Percentiles rank a stretch among this genome's conserved stretches.
Conservation (phyloP, 92 coral and sea anemone genomes). For the Parazoanthus swiftii region DNA sequence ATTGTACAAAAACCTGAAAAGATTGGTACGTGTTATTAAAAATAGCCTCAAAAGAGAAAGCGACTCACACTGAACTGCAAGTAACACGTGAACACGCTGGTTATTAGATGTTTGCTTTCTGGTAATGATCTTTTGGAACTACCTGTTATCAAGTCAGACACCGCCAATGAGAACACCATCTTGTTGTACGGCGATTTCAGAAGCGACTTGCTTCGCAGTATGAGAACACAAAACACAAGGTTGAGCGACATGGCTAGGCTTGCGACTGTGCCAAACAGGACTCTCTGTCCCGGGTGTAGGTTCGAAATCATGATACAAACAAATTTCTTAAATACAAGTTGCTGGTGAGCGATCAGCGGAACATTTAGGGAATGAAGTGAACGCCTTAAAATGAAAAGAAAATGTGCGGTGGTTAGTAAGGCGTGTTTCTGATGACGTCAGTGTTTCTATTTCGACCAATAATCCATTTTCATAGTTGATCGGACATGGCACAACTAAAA, state of each 20-base stretch:
- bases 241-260: constrained; percentile 48
- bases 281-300: constrained; percentile 47
- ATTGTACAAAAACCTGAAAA: constrained; percentile 50
- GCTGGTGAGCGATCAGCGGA: background rate
- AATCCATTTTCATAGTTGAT: too few relatives aligned
- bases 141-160: constrained; percentile 84
- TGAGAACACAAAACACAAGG: constrained; percentile 49
- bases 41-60: background rate
- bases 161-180: constrained; percentile 60
- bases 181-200: constrained; percentile 63
- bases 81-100: background rate
- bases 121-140: background rate
- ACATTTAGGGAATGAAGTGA: too few relatives aligned
- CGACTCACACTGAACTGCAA: too few relatives aligned
- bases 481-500: too few relatives aligned
- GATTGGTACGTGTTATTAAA: background rate
- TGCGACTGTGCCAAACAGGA: constrained; percentile 55
- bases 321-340: background rate
- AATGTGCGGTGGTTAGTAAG: too few relatives aligned
- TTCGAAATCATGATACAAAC: constrained; percentile 39
- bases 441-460: too few relatives aligned
- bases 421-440: too few relatives aligned
- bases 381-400: too few relatives aligned
- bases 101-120: background rate
- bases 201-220: constrained; percentile 54